Evolutionary conservation across 2,888 invertebrate species (phyloP).

Genomic region (Neoaliturus tenellus): DNA sequence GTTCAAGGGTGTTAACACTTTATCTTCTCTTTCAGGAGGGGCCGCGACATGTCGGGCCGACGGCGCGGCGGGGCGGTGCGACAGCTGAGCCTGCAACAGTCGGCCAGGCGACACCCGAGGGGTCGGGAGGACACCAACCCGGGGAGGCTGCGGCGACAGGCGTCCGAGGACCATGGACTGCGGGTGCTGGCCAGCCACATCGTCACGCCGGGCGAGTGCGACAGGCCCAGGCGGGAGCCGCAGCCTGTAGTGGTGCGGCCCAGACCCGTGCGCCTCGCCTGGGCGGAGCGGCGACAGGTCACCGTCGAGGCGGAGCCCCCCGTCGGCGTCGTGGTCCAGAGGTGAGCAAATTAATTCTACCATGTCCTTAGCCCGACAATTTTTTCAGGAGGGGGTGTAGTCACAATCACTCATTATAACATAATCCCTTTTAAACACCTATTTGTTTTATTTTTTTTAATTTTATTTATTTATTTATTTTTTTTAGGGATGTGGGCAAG

Average conservation of each 20-base stretch:
- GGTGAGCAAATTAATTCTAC: too few species aligned
- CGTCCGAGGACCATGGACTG: slow-evolving; percentile 37
- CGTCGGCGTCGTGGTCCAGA: slow-evolving; percentile 57
- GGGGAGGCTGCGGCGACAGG: slow-evolving; percentile 51
- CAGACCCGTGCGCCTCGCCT: slow-evolving; percentile 40
- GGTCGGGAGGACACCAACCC: slow-evolving; percentile 60
- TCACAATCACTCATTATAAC: too few species aligned
- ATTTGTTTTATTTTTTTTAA: too few species aligned
- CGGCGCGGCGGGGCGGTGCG: slow-evolving; percentile 58
- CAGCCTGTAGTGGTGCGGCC: slow-evolving; percentile 45
- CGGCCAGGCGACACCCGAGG: slow-evolving; percentile 55
- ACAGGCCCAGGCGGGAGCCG: slow-evolving; percentile 11
- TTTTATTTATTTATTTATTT: too few species aligned
- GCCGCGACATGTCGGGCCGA: slow-evolving; percentile 43
- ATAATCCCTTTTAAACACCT: too few species aligned
- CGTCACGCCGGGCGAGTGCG: slow-evolving; percentile 17
- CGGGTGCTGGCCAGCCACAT: slow-evolving; percentile 50
- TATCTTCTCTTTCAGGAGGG: slow-evolving; percentile 35
- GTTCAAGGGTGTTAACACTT: neutral
- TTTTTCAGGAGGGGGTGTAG: too few species aligned
- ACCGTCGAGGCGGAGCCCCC: neutral
- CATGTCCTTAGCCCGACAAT: too few species aligned
- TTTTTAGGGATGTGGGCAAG: too few species aligned
- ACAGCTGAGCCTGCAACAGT: slow-evolving; percentile 62
- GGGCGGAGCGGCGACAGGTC: slow-evolving; percentile 42